Evolutionary conservation across 1,140 invertebrate genomes (phyloP).

Genomic region (Orchestia grillus): DNA sequence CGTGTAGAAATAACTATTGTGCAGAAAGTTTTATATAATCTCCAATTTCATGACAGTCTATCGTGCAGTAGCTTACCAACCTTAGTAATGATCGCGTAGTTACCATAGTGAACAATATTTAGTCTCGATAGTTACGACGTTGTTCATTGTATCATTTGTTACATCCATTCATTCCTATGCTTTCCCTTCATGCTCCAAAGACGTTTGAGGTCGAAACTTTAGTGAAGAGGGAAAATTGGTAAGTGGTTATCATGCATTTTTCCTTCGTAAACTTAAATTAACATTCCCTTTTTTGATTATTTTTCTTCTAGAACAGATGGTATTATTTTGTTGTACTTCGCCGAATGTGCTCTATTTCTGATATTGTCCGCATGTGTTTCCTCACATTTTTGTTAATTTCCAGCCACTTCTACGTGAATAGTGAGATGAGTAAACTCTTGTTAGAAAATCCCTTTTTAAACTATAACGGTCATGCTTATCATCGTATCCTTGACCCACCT

Average conservation of each 20-base stretch:
- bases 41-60: no score
- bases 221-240: slow-evolving; percentile 20
- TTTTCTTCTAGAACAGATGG: not conserved
- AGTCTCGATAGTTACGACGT: not conserved
- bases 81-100: not conserved
- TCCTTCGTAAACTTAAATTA: not conserved
- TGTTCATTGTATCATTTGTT: not conserved
- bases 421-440: not conserved
- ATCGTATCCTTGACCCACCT: not conserved
- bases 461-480: not conserved
- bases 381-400: not conserved
- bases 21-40: no score
- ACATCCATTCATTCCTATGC: not conserved
- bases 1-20: no score
- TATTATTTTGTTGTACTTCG: not conserved
- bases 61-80: no score
- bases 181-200: slow-evolving; percentile 32
- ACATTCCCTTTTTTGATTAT: not conserved
- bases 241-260: not conserved
- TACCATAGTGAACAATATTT: not conserved
- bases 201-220: slow-evolving; percentile 44
- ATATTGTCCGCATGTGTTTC: not conserved
- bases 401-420: not conserved
- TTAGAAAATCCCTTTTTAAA: not conserved
- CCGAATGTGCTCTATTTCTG: not conserved